A percentile compares a stretch with the other conserved stretches of the same genome.
These are phyloP conservation scores for Smithornis capensis DNA, from an alignment of 2,113 vertebrate species.

Conservation along the genomic window DNA sequence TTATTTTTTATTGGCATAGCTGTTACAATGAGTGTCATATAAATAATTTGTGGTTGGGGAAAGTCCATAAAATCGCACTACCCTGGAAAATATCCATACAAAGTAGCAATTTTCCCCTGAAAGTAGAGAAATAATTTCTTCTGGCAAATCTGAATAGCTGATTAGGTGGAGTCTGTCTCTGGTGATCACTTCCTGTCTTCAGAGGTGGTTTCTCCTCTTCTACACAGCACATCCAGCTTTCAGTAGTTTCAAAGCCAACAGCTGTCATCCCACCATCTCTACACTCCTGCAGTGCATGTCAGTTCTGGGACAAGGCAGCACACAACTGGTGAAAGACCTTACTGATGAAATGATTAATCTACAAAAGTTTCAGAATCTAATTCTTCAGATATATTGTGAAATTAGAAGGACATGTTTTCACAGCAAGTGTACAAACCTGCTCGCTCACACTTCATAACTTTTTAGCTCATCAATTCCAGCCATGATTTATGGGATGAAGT, in stretches of 20 bases:
- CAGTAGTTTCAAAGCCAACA: neutral
- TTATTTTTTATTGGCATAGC: neutral
- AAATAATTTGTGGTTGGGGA: neutral
- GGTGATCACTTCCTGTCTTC: neutral
- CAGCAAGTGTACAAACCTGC: neutral
- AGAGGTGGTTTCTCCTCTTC: neutral
- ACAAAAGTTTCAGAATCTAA: neutral
- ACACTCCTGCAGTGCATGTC: fast-evolving
- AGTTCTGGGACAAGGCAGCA: neutral
- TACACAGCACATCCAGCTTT: neutral
- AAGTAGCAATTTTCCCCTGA: neutral
- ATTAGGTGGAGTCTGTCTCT: neutral
- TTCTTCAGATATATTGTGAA: neutral
- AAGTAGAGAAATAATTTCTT: neutral
- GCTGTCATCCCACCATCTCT: too few relatives aligned
- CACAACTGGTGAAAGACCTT: neutral
- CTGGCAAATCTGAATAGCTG: neutral
- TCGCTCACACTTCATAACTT: fast-evolving
- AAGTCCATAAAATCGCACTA: neutral
- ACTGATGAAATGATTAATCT: neutral
- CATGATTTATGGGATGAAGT: neutral
- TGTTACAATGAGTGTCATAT: neutral
- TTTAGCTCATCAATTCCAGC: neutral
- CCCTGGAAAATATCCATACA: neutral
- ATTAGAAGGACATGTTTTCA: neutral